Evolutionary conservation across 2,888 invertebrate species (phyloP), one percentile per base, ranked within the genome.

Genomic region (Elmis aenea): DNA sequence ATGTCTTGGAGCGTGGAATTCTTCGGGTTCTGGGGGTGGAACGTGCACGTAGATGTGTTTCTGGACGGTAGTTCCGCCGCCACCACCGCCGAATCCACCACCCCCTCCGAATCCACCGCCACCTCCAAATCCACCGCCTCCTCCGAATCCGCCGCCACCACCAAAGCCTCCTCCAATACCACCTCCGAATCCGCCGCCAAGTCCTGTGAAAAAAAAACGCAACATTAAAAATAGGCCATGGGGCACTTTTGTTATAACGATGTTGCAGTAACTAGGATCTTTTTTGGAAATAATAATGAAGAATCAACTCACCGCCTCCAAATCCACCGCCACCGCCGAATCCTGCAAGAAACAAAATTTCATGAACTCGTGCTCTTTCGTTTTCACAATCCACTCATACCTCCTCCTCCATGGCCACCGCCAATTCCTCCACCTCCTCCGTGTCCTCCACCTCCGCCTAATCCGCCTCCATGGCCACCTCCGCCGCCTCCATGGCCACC

Each of bases 31-130:
- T 75, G 84, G 87, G 60, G 89, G 89, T 30, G 90, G 89, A 8
- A 90, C 88, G 65, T 89, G 90, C 3, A 90, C 89, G 75, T 89
- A 90, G 67, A 86, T 87, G 75, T 86, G 88, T 61, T 87, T 88
- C 64, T 86, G 86, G 48, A 88, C 81, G 24, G 85, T 72, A 55
- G 83, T 76, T 50, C 76, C 75, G 41, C 71, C 69, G 41, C 71
- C 68, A 47, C 58, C 59, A 29, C 60, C 59, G 18, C 76, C 76
- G 57, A 72, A 73, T 52, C 73, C 73, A 26, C 71, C 58, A 59
- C 71, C 72, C 33, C 69, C 67, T 3, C 45, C 44, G 39, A 70
- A 71, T 29, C 66, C 66, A 9, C 57, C 57, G 23, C 48, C 50
- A 5, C 47, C 49, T 32, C 59, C 62, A 39, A 49, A 48, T 37